phyloP scores from a whole-genome alignment of 2,888 invertebrate genomes.

The Sipha maydis region DNA sequence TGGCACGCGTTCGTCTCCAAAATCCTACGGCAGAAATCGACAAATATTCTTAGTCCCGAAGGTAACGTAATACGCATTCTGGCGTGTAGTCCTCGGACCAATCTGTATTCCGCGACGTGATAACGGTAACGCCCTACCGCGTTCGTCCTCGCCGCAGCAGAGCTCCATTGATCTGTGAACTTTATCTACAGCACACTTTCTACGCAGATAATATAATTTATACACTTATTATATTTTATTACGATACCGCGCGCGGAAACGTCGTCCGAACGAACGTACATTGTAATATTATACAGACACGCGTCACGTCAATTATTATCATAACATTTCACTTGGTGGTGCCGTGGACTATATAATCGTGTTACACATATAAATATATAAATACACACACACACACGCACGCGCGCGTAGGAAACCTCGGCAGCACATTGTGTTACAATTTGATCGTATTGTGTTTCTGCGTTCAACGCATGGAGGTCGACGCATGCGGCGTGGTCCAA shows the following conservation, averaged over 20 bases:
- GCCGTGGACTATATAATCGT: background rate
- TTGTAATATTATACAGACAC: background rate
- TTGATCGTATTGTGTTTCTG: conserved; percentile 27
- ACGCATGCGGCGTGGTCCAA: background rate
- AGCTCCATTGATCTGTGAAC: too few relatives aligned
- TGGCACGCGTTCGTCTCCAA: too few relatives aligned
- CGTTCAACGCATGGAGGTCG: background rate
- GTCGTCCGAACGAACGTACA: background rate
- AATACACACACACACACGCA: too few relatives aligned
- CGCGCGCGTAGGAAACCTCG: conserved; percentile 7
- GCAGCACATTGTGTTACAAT: background rate
- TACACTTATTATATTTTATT: background rate
- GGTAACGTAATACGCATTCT: too few relatives aligned
- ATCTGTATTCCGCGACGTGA: too few relatives aligned
- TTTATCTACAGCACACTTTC: too few relatives aligned
- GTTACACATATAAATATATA: background rate
- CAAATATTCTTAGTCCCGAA: too few relatives aligned
- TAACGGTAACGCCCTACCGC: too few relatives aligned
- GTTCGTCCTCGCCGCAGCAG: too few relatives aligned
- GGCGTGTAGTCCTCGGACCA: too few relatives aligned
- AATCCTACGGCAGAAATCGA: too few relatives aligned
- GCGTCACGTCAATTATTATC: conserved; percentile 18
- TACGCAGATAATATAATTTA: background rate
- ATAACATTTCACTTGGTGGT: conserved; percentile 30
- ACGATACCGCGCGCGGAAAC: background rate